Conservation (phyloP, 2,888 invertebrate genomes). For the Parnassius smintheus region DNA sequence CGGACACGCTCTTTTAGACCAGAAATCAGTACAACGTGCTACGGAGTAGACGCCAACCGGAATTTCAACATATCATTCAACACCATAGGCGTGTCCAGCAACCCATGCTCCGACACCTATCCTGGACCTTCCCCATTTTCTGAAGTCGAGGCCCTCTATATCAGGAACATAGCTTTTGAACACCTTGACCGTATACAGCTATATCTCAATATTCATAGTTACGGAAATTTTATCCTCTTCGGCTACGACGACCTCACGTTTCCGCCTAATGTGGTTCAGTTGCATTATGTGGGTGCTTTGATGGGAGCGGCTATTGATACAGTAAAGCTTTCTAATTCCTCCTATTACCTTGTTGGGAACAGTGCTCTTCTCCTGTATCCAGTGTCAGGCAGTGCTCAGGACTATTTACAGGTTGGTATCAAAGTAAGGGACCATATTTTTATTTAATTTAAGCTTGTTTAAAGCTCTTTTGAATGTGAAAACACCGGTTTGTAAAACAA, state of each 20-base stretch:
- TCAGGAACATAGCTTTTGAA: slow-evolving; percentile 75
- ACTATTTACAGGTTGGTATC: slow-evolving; percentile 39
- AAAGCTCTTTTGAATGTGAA: too few relatives aligned
- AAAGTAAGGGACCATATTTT: too few relatives aligned
- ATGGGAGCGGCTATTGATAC: slow-evolving; percentile 47
- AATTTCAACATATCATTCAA: slow-evolving; percentile 48
- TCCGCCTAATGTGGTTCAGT: slow-evolving; percentile 32
- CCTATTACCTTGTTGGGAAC: slow-evolving; percentile 46
- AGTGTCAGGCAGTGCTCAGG: slow-evolving; percentile 44
- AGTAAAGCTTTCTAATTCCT: slow-evolving; percentile 38
- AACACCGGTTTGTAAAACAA: too few relatives aligned
- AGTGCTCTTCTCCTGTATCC: slow-evolving; percentile 41
- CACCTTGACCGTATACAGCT: slow-evolving; percentile 41
- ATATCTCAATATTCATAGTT: slow-evolving; percentile 84
- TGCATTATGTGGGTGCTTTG: slow-evolving; percentile 42
- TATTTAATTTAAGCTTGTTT: too few relatives aligned
- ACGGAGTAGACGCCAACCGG: slow-evolving; percentile 48
- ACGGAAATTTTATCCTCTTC: slow-evolving; percentile 82
- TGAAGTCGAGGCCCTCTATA: slow-evolving; percentile 80
- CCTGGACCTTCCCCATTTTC: slow-evolving; percentile 82
- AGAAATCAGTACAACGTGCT: slow-evolving; percentile 37
- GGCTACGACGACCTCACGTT: slow-evolving; percentile 76
- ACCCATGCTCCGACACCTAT: slow-evolving; percentile 81
- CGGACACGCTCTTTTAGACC: slow-evolving; percentile 43
- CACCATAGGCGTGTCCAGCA: slow-evolving; percentile 41